Evolutionary conservation across 2,888 invertebrate genomes (phyloP), one percentile per base, ranked within the genome.

Genomic region (Zeuzera pyrina): DNA sequence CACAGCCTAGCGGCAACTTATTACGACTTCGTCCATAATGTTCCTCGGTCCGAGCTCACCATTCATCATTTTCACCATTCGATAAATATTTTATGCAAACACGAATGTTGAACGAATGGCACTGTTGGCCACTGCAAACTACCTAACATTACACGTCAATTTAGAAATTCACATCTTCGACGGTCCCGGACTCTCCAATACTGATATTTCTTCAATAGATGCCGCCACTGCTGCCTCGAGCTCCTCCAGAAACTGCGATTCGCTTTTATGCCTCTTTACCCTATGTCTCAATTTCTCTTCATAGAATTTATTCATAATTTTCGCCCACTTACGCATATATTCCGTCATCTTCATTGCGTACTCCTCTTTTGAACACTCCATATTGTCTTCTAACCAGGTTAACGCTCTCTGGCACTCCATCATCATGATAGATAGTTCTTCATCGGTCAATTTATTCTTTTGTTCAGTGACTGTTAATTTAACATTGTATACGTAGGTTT

Each of bases 341-440:
- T 73, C 74, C 0, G 65, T 59, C 47, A 64, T 49, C 35, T 74
- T 66, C 19, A 50, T 54, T 28, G 68, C 69, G 36, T 61, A 70
- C 8, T 73, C 72, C 29, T 76, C 73, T 25, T 52, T 52, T 2
- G 60, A 30, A 33, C 64, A 59, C 8, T 67, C 60, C 2, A 45
- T 48, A 23, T 72, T 69, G 0, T 40, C 38, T 8, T 73, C 70
- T 14, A 77, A 29, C 77, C 77, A 77, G 2, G 48, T 35, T 1
- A 74, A 39, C 0, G 65, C 68, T 2, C 41, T 39, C 13, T 60
- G 40, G 21, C 56, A 68, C 41, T 74, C 68, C 2, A 42, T 45
- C 1, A 53, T 39, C 53, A 73, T 64, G 1, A 43, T 48, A 1
- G 41, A 41, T 10, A 43, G 55, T 12, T 70, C 73, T 28, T 51